Base-by-base conservation (phyloP, 1,140 invertebrate species). In the Scaptomyza pallida region DNA sequence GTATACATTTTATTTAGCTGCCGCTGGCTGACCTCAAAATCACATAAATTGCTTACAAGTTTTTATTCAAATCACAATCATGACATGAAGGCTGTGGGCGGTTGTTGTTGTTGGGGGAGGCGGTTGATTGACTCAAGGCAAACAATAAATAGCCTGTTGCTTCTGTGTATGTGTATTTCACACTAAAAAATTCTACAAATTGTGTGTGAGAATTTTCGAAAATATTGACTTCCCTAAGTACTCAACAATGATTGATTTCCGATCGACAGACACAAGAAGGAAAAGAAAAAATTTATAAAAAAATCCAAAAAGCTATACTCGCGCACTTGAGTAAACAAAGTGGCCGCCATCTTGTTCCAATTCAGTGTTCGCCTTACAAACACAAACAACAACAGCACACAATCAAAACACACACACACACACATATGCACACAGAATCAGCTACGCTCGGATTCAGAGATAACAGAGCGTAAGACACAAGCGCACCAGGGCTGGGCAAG, bases 31-130 rank as follows among this genome's bases (percentile, higher is more conserved):
- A 75, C 77, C 81, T 80, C 48, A 65, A 57, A 17, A 37, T 26
- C 47, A 50, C 50, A 67, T 57, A 50, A 35, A 65, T 57, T 64
- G 52, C 45, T 50, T 48, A 86, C 56, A 86, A 70, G 72, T 76
- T 68, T 76, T 68, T 75, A 88, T 85, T 81, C 77, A 71, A 81
- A 77, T 71, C 73, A 78, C 76, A 60, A 40, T n/a, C 43, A 35
- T 51, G 41, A 17, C 33, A 63, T 73, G 33, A 86, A 81, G 77
- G 77, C 56, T 81, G 55, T 43, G 50, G 43, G 13, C 26, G 45
- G 35, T 30, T 19, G n/a, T n/a, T n/a, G n/a, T n/a, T n/a, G n/a
- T 3, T 6, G 45, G 21, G 15, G 19, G 48, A 3, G 57, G 51
- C 30, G 26, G 17, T 44, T 21, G 41, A 40, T 23, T 61, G 51